Evolutionary conservation across 2,888 invertebrate species (phyloP).

Genomic region (Xanthia togata): DNA sequence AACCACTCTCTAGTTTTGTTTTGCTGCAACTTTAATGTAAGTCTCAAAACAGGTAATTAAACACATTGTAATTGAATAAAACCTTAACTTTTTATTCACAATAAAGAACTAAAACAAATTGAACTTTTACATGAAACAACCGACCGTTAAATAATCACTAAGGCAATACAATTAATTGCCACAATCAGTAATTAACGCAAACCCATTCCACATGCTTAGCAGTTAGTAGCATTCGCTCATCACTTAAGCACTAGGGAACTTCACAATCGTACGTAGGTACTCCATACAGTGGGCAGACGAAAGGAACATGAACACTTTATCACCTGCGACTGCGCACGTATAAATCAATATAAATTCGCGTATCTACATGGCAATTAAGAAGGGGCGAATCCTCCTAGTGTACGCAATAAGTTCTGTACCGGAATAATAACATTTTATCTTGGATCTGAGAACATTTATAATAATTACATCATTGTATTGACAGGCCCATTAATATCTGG

Average conservation of each 20-base stretch:
- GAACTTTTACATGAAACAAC: conserved; percentile 14
- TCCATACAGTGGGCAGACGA: conserved; percentile 75
- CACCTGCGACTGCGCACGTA: conserved; percentile 67
- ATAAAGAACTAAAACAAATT: conserved; percentile 10
- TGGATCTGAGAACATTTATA: conserved; percentile 84
- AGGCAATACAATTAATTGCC: conserved; percentile 37
- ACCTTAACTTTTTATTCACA: conserved; percentile 6
- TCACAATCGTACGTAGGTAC: conserved; percentile 38
- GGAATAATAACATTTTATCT: conserved; percentile 85
- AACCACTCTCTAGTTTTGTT: neutral
- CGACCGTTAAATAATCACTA: conserved; percentile 31
- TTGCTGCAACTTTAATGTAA: conserved; percentile 2
- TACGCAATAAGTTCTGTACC: conserved; percentile 77
- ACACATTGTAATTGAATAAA: conserved; percentile 3
- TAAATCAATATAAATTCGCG: conserved; percentile 69
- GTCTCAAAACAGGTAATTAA: conserved; percentile 12
- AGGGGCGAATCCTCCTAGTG: conserved; percentile 75
- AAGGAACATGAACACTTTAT: conserved; percentile 75
- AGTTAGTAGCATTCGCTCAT: conserved; percentile 53
- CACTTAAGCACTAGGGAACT: conserved; percentile 50
- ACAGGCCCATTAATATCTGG: conserved; percentile 86
- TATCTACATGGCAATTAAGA: conserved; percentile 80
- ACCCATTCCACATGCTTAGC: conserved; percentile 38
- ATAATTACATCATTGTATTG: conserved; percentile 88
- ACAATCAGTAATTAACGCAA: conserved; percentile 38